Evolutionary conservation across 2,888 invertebrate genomes (phyloP), one percentile per base, ranked within the genome.

Genomic region (Halictus quadricinctus): DNA sequence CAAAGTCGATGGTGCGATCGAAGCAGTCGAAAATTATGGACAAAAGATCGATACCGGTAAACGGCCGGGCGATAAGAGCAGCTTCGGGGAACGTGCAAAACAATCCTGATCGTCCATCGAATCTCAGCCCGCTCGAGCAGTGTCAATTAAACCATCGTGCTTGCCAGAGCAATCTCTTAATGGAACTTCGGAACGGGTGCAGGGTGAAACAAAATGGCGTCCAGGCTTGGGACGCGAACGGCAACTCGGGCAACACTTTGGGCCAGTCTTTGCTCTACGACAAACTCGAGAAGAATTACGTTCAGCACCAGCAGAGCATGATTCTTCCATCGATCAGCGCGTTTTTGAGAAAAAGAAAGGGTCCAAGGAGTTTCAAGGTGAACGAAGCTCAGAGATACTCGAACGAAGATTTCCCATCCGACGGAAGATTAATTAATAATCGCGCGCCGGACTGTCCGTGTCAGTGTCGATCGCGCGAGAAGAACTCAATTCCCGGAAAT

Each of bases 301-400:
- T 0, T 0, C 69, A 29, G 10, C 46, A 73, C 6, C 29, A 54
- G 18, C 64, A 66, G 13, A 64, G 21, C 36, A 13, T 6, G 13
- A 60, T 80, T 25, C 50, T 85, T 13, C 80, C 85, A 1, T 36
- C 77, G 12, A 80, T 80, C 25, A 79, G 76, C 12, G 18, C 60
- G 0, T 84, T 54, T 7, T 7, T 85, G 46, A 80, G 25, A 15
- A 84, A 50, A 41, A 29, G 60, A 0, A 84, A 36, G 70, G 43
- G 46, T 0, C 50, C 13, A 6, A 84, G 15, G 36, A 21, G 8
- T 12, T 2, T 10, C 0, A 79, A 70, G 50, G 21, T n/a, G 60
- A 60, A 60, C 78, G 29, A 54, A 12, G 1, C 10, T 25, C 76
- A 29, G 15, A 18, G n/a, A 46, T 54, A 18, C 29, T 21, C 76